Conservation (phyloP, 1,140 invertebrate species). For the Oncopodura yosiiana region DNA sequence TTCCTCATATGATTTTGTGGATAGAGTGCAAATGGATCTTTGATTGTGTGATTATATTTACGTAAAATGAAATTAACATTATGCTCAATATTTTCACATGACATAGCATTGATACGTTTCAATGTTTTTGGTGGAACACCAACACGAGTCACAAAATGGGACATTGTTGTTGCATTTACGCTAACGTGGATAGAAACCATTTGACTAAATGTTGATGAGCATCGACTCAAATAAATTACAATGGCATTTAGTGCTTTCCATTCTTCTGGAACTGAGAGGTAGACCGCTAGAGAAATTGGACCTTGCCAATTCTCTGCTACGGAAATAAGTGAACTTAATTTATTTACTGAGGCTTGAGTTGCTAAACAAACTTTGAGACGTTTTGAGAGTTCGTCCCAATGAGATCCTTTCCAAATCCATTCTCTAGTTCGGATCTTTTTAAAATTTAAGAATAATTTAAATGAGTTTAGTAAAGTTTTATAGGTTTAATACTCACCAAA, state of each 20-base stretch:
- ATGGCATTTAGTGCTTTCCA: not conserved
- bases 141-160: not conserved
- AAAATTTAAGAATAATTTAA: too few relatives aligned
- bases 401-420: slow-evolving; percentile 6
- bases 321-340: slow-evolving; percentile 6
- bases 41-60: not conserved
- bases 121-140: not conserved
- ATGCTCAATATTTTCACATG: slow-evolving; percentile 5
- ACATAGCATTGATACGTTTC: not conserved
- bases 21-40: slow-evolving; percentile 42
- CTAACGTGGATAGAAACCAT: slow-evolving; percentile 12
- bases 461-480: not conserved
- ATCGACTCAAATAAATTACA: slow-evolving; percentile 4
- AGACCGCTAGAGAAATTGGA: slow-evolving; percentile 12
- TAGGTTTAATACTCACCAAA: not conserved
- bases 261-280: not conserved
- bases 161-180: not conserved
- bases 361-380: not conserved
- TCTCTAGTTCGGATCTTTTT: slow-evolving; percentile 16
- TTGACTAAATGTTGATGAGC: slow-evolving; percentile 5
- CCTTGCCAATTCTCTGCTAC: slow-evolving; percentile 17
- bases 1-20: slow-evolving; percentile 79
- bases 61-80: not conserved
- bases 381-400: slow-evolving; percentile 10
- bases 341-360: too few relatives aligned